Conservation (phyloP, 1,140 invertebrate species). For the Mesaphorura yosii region DNA sequence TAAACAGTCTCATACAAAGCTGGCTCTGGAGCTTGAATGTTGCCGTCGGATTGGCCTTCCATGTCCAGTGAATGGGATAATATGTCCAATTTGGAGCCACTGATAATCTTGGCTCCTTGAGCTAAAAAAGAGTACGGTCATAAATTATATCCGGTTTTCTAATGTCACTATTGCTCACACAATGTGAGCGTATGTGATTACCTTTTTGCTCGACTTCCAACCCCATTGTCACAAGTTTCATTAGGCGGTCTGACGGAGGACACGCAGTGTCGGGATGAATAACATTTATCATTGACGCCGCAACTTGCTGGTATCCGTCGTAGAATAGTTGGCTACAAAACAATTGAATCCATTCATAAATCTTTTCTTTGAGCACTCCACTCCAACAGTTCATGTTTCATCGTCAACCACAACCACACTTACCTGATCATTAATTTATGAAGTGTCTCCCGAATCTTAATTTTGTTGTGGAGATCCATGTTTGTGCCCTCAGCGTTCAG, state of each 20-base stretch:
- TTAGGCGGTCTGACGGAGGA: slow-evolving; percentile 83
- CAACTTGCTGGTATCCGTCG: slow-evolving; percentile 84
- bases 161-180: neutral
- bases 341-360: neutral
- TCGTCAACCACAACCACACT: neutral
- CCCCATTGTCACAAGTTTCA: slow-evolving; percentile 74
- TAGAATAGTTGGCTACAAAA: slow-evolving; percentile 70
- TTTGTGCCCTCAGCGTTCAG: neutral
- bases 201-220: slow-evolving; percentile 67
- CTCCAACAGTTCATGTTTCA: no score
- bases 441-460: slow-evolving; percentile 28
- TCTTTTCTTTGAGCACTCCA: no score
- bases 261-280: slow-evolving; percentile 81
- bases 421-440: slow-evolving; percentile 31
- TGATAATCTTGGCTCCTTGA: slow-evolving; percentile 40
- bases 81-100: slow-evolving; percentile 27
- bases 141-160: neutral
- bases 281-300: slow-evolving; percentile 51
- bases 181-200: slow-evolving; percentile 26
- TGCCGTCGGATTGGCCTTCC: slow-evolving; percentile 90
- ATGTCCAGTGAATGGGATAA: slow-evolving; percentile 56
- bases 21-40: slow-evolving; percentile 78
- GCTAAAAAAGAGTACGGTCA: slow-evolving; percentile 35
- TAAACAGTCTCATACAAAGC: slow-evolving; percentile 96
- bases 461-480: slow-evolving; percentile 24